A percentile compares a stretch with the other conserved stretches of the same genome.
Evolutionary conservation across 2,113 vertebrate genomes (phyloP).

Genomic region (Pavo muticus): DNA sequence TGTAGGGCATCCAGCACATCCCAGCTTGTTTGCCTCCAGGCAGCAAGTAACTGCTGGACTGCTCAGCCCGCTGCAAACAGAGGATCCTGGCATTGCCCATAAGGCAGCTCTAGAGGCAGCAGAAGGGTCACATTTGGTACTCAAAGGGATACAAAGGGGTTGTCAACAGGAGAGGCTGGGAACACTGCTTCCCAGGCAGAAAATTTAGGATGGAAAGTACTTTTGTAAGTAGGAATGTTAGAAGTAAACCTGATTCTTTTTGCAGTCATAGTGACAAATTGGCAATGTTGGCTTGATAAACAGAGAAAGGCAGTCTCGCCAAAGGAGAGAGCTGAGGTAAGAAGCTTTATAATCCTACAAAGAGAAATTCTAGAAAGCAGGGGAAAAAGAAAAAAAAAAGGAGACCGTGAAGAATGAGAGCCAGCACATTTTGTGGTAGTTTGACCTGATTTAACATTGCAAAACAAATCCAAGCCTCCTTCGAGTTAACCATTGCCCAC

Average conservation of each 20-base stretch:
- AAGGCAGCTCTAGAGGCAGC: not conserved
- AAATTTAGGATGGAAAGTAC: not conserved
- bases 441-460: constrained; percentile 49
- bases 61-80: not conserved
- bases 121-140: rapidly evolving
- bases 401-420: not conserved
- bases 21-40: rapidly evolving
- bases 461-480: not conserved
- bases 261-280: not conserved
- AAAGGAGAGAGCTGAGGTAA: not conserved
- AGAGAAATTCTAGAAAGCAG: not conserved
- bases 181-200: not conserved
- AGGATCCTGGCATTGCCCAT: not conserved
- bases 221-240: not conserved
- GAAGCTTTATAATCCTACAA: not conserved
- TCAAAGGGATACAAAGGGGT: not conserved
- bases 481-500: not conserved
- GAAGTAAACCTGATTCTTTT: not conserved
- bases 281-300: not conserved
- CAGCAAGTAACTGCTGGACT: not conserved
- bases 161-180: not conserved
- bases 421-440: constrained; percentile 24
- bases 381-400: not conserved
- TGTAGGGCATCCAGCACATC: rapidly evolving
- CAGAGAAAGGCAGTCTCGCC: rapidly evolving